Percentiles rank a stretch among this genome's conserved stretches.
Evolutionary conservation across 2,113 vertebrate genomes (phyloP).

Genomic region (Ophiodon elongatus): DNA sequence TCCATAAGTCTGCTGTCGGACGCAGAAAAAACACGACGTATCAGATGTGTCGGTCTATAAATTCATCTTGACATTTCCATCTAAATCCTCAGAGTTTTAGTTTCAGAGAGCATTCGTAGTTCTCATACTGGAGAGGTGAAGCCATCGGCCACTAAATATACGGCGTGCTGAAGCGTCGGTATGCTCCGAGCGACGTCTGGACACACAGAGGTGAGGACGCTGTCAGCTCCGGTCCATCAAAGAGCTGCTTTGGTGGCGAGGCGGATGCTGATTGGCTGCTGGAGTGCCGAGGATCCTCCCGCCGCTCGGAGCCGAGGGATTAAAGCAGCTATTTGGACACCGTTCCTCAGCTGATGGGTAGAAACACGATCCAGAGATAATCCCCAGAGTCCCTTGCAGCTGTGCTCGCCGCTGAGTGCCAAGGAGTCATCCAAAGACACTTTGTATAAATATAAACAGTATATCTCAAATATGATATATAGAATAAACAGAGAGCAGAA

Average conservation of each 20-base stretch:
- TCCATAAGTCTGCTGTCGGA: not conserved
- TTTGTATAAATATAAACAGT: slow-evolving; percentile 45
- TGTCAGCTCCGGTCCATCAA: slow-evolving; percentile 65
- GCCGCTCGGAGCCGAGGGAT: slow-evolving; percentile 66
- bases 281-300: slow-evolving; percentile 54
- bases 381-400: slow-evolving; percentile 87
- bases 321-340: slow-evolving; percentile 83
- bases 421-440: slow-evolving; percentile 73
- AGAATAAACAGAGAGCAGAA: slow-evolving; percentile 11
- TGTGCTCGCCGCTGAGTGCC: slow-evolving; percentile 79
- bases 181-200: slow-evolving; percentile 47
- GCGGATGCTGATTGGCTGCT: slow-evolving; percentile 58
- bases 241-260: slow-evolving; percentile 45
- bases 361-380: slow-evolving; percentile 83
- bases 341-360: slow-evolving; percentile 81
- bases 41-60: not conserved
- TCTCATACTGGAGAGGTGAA: slow-evolving; percentile 50
- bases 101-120: slow-evolving; percentile 41
- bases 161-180: slow-evolving; percentile 60
- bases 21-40: not conserved
- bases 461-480: slow-evolving; percentile 49
- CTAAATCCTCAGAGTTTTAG: slow-evolving; percentile 42
- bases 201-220: slow-evolving; percentile 55
- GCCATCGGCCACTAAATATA: slow-evolving; percentile 65
- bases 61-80: slow-evolving; percentile 6